Base-by-base conservation (phyloP, 2,888 invertebrate genomes). In the Lycocerus yunnanus region DNA sequence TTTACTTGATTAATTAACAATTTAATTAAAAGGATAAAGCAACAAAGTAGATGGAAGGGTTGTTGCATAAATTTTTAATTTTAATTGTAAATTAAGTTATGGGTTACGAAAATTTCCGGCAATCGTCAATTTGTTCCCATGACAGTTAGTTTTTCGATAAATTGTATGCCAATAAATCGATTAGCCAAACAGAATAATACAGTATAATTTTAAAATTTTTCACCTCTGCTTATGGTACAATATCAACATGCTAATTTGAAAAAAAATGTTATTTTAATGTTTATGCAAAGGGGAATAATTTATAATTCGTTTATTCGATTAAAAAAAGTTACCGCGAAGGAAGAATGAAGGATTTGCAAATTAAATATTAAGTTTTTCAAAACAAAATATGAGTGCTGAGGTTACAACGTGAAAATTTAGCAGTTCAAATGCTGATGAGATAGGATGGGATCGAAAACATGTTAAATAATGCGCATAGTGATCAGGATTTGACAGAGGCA, bases 401-500 rank as follows among this genome's bases (percentile, higher is more conserved):
- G 24, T 60, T 21, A 65, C 20, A n/a, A 59, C 18, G 15, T 59
- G 61, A 67, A 72, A 68, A 71, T 71, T 68, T 60, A 18, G 27
- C 61, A 61, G 58, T 15, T 68, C 13, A 24, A 60, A 59, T 72
- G n/a, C 27, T 18, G 24, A 67, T 68, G 21, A 60, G 15, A 18
- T 15, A 43, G 15, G 68, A 67, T 58, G 60, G 71, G 66, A 61
- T 66, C 20, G 18, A 27, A 58, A 27, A 24, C 58, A 71, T 43
- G 72, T 20, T 67, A 72, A 72, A 68, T 68, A 58, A 68, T 67
- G 72, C 72, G 27, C 72, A 72, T 66, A 71, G 59, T 71, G 59
- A 66, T 59, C 24, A 16, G 11, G 18, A 43, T 66, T 14, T 14
- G 6, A 20, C 15, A 18, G 18, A 61, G 16, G 15, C 8, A 16